A percentile compares a stretch with the other conserved stretches of the same genome.
phyloP scores from a whole-genome alignment of 2,797 vertebrate species.

The Tenualosa ilisha region DNA sequence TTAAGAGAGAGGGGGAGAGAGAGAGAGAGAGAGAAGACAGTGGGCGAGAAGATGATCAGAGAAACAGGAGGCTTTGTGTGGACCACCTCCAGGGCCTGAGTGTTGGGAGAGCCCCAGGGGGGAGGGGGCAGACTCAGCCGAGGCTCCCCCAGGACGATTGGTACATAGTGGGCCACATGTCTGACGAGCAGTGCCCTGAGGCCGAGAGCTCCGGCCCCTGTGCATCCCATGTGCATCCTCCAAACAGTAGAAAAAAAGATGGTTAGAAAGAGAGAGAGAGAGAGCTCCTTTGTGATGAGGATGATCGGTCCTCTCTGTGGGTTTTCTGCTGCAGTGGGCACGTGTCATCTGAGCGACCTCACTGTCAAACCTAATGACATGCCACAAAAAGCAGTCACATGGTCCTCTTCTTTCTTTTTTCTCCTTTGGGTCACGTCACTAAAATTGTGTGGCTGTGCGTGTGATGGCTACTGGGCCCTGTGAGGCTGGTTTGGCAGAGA shows the following conservation, averaged over 20 bases:
- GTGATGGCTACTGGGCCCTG: not conserved
- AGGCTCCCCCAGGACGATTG: constrained; percentile 2
- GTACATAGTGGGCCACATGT: constrained; percentile 25
- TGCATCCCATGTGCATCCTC: not conserved
- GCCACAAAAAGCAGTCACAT: not conserved
- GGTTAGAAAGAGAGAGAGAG: not conserved
- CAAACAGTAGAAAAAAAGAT: not conserved
- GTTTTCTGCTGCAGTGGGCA: not conserved
- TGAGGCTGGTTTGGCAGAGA: not conserved
- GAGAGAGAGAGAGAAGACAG: not conserved
- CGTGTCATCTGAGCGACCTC: not conserved
- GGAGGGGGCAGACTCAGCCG: not conserved
- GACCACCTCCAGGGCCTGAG: not conserved
- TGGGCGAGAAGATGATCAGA: not conserved
- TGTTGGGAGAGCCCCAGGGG: not conserved
- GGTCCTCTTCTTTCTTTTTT: not conserved
- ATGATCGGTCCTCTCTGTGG: not conserved
- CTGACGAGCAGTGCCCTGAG: constrained; percentile 24
- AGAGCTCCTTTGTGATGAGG: not conserved
- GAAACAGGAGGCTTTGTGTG: not conserved
- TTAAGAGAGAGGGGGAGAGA: not conserved
- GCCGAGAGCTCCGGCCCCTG: not conserved
- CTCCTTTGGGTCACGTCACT: not conserved
- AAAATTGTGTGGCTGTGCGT: not conserved
- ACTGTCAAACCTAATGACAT: not conserved